Evolutionary conservation across 2,797 vertebrate genomes (phyloP), one percentile per base, ranked within the genome.

Genomic region (Eremophila alpestris): DNA sequence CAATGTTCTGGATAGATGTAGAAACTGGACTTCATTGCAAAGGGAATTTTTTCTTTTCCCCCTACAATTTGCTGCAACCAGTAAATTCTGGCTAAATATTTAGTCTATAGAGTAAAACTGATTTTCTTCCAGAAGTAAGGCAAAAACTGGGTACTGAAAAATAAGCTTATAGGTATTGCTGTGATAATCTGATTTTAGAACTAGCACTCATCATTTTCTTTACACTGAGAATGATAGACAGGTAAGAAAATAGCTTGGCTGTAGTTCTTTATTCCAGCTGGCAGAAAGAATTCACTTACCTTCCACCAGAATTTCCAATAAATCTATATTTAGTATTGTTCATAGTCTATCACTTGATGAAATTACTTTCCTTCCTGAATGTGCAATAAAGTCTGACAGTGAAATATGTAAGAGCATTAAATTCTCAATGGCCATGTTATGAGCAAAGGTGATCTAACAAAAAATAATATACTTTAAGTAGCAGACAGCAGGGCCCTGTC

Each of bases 391-490:
- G 54, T 78, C 79, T 96, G 95, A 87, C 93, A 93, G 79, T 95
- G 93, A 96, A 95, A 81, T 94, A 96, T 92, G 82, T 91, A 91
- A 92, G 92, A 76, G 81, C 82, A 89, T 95, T 93, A 93, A 92
- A 93, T 95, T 95, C 94, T 93, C 90, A 95, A 91, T 86, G 94
- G 82, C 65, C 23, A 0, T 59, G 85, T 94, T 95, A 95, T 86
- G 94, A 97, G 81, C 84, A 94, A 93, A 96, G 95, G 94, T 95
- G 93, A 95, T 94, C 68, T 75, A 93, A 92, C 87, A 91, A 92
- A 95, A 95, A 94, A 95, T 94, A 95, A 93, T 94, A 80, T 75
- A 78, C 90, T 91, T 92, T 55, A 83, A 95, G 43, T 58, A 89
- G 58, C 73, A 87, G 79, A 62, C 54, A 94, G 87, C 56, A 81